Evolutionary conservation across 1,140 invertebrate species (phyloP).

Genomic region (Glossosoma conforme): DNA sequence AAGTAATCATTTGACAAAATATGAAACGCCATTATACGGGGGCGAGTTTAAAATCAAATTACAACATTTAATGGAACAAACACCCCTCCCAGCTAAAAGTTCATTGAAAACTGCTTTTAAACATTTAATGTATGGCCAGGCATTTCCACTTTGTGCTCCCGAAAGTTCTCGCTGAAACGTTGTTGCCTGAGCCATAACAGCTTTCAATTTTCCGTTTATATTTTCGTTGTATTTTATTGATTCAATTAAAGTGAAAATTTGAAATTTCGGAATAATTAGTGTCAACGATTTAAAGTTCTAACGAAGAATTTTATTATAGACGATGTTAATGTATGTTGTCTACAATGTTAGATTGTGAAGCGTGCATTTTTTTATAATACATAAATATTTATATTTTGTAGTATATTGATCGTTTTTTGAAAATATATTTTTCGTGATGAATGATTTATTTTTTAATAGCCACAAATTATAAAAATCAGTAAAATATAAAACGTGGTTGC

Average conservation of each 20-base stretch:
- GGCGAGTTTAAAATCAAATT: slow-evolving; percentile 21
- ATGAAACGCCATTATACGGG: slow-evolving; percentile 20
- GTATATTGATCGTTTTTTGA: no score
- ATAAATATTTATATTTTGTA: no score
- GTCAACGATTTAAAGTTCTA: no score
- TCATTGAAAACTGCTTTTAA: not conserved
- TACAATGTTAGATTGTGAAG: no score
- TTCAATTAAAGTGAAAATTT: slow-evolving; percentile 3
- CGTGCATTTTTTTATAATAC: no score
- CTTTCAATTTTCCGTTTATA: no score
- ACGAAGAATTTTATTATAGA: no score
- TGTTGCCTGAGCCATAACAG: slow-evolving; percentile 1
- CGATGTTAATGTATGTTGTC: no score
- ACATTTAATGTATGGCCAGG: slow-evolving; percentile 1
- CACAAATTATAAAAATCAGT: no score
- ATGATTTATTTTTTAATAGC: no score
- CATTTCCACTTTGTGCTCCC: not conserved
- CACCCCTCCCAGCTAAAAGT: slow-evolving; percentile 1
- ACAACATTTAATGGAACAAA: slow-evolving; percentile 21
- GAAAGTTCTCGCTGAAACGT: slow-evolving; percentile 1
- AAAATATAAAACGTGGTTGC: no score
- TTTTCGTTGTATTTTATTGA: not conserved
- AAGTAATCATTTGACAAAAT: slow-evolving; percentile 25
- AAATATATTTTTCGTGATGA: no score
- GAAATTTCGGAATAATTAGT: not conserved